phyloP scores from a whole-genome alignment of 2,113 vertebrate genomes.

The Tretioscincus oriximinensis region DNA sequence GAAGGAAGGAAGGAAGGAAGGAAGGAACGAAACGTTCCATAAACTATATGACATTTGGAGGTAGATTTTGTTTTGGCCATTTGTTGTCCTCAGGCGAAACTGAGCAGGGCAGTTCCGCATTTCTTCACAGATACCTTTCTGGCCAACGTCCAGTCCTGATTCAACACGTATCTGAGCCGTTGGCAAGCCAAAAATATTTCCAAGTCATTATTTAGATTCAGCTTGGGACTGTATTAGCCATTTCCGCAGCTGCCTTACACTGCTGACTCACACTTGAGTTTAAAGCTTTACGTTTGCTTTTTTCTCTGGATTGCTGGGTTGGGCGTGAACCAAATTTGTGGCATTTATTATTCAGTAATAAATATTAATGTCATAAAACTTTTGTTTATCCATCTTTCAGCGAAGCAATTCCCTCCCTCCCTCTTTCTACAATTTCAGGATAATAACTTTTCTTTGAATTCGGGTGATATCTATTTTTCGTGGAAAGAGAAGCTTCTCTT shows the following conservation, averaged over 20 bases:
- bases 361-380: neutral
- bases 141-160: neutral
- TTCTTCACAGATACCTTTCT: neutral
- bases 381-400: neutral
- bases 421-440: neutral
- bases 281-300: neutral
- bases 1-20: too few relatives aligned
- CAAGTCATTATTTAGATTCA: neutral
- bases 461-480: neutral
- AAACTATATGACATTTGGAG: too few relatives aligned
- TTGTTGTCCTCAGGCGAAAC: neutral
- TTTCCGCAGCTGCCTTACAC: neutral
- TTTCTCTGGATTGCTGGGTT: neutral
- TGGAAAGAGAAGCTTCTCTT: neutral
- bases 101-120: slow-evolving; percentile 13
- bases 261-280: neutral
- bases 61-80: too few relatives aligned
- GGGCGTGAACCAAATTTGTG: too few relatives aligned
- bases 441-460: neutral
- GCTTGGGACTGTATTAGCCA: neutral
- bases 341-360: neutral
- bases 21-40: too few relatives aligned
- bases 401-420: neutral
- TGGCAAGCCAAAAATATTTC: neutral
- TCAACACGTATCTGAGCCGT: neutral